Evolutionary conservation across 2,888 invertebrate species (phyloP), one percentile per base, ranked within the genome.

Genomic region (Conistra vaccinii): DNA sequence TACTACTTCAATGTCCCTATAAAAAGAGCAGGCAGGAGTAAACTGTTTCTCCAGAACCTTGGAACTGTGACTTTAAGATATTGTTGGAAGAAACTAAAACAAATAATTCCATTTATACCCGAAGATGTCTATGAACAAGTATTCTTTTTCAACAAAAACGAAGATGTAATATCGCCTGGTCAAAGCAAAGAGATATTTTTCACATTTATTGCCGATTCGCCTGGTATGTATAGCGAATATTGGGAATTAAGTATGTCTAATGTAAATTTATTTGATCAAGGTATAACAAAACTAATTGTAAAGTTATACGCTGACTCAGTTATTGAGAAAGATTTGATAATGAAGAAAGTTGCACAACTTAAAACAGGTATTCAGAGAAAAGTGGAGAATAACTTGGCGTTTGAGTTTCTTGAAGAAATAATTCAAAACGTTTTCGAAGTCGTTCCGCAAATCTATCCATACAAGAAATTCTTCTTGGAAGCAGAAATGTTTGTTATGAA

Each of bases 131-230:
- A 88, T 71, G 93, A 91, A 60, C 96, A 94, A 88, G 93, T 93
- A 0, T 97, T 97, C 87, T 97, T 94, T 88, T 97, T 97, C 78
- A 95, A 97, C 75, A 97, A 97, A 90, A 97, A 96, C 81, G 97
- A 97, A 88, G 93, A 96, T 29, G 89, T 97, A 0, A 78, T 97
- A 60, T 90, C 94, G 1, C 97, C 97, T 1, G 97, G 97, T 1
- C 95, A 97, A 84, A 92, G 87, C 5, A 93, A 93, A 60, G 84
- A 93, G 48, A 85, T 97, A 61, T 91, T 87, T 23, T 93, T 97
- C 51, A 97, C 96, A 82, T 97, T 97, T 85, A 86, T 95, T 63
- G 93, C 96, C 2, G 90, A 92, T 10, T 87, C 86, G 35, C 90
- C 95, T 2, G 94, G 95, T 3, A 92, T 95, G 14, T 95, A 91